These are phyloP conservation scores for Loris lydekkerianus DNA, from an alignment of 2,797 vertebrate genomes.

Conservation along the genomic window DNA sequence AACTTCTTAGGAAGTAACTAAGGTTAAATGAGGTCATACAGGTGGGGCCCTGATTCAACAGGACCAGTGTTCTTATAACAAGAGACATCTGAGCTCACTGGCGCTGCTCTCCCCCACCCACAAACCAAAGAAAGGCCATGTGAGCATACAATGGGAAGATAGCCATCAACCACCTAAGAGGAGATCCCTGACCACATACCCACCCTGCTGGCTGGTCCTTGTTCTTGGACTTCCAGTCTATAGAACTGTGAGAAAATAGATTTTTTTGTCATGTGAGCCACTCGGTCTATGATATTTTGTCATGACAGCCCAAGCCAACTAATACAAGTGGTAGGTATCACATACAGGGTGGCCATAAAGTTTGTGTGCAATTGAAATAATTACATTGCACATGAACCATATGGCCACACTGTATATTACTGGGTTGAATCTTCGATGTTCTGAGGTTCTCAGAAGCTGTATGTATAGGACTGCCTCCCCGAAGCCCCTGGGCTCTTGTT, in stretches of 20 bases:
- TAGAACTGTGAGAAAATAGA: not conserved
- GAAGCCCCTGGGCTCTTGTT: not conserved
- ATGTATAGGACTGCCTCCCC: not conserved
- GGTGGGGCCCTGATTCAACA: not conserved
- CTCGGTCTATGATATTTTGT: no score
- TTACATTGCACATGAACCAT: no score
- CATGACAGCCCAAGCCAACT: not conserved
- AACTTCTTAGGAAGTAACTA: not conserved
- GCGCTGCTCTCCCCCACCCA: not conserved
- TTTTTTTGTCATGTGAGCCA: not conserved
- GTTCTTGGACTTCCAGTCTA: not conserved
- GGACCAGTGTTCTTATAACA: not conserved
- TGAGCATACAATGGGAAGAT: not conserved
- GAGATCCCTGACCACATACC: not conserved
- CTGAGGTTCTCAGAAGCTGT: not conserved
- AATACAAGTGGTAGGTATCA: not conserved
- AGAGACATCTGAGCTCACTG: not conserved
- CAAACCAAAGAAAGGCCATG: not conserved
- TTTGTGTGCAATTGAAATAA: no score
- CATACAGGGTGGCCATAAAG: not conserved
- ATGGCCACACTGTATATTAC: no score
- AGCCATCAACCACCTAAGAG: no score
- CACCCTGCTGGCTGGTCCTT: not conserved
- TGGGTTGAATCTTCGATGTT: not conserved
- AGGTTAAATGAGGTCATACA: not conserved